Evolutionary conservation across 2,113 vertebrate genomes (phyloP).

Genomic region (Vulpes ferrilata): DNA sequence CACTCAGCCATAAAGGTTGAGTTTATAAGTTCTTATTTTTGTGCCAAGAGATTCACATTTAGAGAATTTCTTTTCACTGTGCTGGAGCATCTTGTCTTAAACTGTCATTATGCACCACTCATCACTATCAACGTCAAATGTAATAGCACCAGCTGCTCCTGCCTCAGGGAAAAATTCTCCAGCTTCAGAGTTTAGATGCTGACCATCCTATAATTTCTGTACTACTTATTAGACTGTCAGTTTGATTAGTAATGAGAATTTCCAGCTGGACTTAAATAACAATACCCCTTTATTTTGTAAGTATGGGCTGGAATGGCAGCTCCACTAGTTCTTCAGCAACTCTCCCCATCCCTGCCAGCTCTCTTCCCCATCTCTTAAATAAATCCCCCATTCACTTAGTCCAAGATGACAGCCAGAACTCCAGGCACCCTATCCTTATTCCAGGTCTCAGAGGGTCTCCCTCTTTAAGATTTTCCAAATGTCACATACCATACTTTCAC

Average conservation of each 20-base stretch:
- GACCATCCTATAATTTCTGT: not conserved
- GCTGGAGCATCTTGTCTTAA: constrained; percentile 61
- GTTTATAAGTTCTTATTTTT: constrained; percentile 67
- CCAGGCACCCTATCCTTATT: not conserved
- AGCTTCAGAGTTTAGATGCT: constrained; percentile 1
- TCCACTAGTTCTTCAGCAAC: not conserved
- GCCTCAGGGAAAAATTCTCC: constrained; percentile 9
- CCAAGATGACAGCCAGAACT: not conserved
- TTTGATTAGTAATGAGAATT: not conserved
- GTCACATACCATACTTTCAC: not conserved
- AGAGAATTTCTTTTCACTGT: constrained; percentile 55
- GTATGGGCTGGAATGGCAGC: not conserved
- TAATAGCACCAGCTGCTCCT: constrained; percentile 64
- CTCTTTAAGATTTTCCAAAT: not conserved
- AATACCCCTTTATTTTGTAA: not conserved
- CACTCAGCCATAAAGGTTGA: constrained; percentile 53
- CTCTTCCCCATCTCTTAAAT: not conserved
- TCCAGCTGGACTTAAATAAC: not conserved
- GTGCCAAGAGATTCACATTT: constrained; percentile 45
- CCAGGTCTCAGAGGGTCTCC: not conserved
- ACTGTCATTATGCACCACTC: constrained; percentile 6
- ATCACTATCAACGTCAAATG: constrained; percentile 40
- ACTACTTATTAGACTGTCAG: not conserved
- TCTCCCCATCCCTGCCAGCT: not conserved
- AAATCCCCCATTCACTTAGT: not conserved